These are phyloP conservation scores for Muscicapa striata DNA, from an alignment of 2,797 vertebrate genomes.

Conservation along the genomic window DNA sequence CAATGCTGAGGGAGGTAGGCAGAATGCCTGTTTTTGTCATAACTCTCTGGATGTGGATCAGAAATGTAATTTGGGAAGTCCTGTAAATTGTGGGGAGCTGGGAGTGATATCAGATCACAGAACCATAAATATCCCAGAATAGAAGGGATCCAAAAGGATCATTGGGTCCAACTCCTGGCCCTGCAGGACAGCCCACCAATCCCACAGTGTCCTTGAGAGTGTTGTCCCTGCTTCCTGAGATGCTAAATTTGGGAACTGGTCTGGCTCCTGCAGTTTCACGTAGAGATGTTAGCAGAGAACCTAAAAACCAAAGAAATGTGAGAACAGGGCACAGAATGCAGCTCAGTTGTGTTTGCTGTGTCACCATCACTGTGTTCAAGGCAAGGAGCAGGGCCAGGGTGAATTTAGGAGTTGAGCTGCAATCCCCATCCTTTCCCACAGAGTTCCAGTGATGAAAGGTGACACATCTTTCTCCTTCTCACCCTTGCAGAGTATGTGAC, in stretches of 20 bases:
- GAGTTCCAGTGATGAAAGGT: neutral
- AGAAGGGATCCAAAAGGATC: neutral
- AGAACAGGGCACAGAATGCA: neutral
- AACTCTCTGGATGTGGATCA: neutral
- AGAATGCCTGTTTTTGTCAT: neutral
- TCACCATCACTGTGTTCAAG: neutral
- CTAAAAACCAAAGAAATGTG: neutral
- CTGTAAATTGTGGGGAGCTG: neutral
- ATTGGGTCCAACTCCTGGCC: neutral
- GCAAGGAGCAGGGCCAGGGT: neutral
- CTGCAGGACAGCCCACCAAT: neutral
- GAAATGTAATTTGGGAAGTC: neutral
- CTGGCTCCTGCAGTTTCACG: neutral
- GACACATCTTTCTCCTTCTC: neutral
- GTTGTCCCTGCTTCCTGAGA: neutral
- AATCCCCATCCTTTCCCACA: neutral
- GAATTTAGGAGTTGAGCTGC: neutral
- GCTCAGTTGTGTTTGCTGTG: neutral
- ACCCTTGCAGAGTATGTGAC: slow-evolving; percentile 86
- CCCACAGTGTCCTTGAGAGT: neutral
- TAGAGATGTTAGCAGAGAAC: neutral
- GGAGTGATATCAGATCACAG: neutral
- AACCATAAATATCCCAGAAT: neutral
- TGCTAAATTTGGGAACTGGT: neutral
- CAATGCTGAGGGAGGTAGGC: neutral